Evolutionary conservation across 2,797 vertebrate genomes (phyloP).

Genomic region (Crenichthys baileyi): DNA sequence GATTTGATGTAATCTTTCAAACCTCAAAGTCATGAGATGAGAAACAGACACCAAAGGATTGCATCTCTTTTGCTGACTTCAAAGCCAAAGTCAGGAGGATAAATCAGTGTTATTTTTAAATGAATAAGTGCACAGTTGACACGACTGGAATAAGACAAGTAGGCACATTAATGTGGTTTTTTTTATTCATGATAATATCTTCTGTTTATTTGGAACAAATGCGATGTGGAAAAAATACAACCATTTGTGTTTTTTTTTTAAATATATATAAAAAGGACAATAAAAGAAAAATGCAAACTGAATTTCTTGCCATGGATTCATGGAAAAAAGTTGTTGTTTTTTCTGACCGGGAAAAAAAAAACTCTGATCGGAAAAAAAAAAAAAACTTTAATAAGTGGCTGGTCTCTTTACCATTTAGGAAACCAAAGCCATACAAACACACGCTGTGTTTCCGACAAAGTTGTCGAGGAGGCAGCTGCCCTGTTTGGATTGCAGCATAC

Average conservation of each 20-base stretch:
- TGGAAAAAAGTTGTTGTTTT: background rate
- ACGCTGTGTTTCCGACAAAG: conserved; percentile 11
- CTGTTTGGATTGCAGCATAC: conserved; percentile 27
- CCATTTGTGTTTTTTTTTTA: background rate
- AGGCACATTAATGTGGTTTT: background rate
- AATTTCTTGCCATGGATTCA: background rate
- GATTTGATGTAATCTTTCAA: conserved; percentile 42
- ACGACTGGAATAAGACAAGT: background rate
- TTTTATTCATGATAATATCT: background rate
- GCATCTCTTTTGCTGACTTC: conserved; percentile 13
- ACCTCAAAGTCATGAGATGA: conserved; percentile 26
- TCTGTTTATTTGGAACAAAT: background rate
- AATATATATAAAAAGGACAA: background rate
- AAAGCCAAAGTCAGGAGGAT: conserved; percentile 17
- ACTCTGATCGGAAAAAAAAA: too few species aligned
- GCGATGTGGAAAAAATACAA: background rate
- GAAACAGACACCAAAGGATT: conserved; percentile 27
- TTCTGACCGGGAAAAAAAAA: too few species aligned
- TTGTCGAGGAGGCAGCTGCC: conserved; percentile 52
- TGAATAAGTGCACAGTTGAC: background rate
- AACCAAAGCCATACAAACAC: conserved; percentile 10
- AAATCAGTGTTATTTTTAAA: background rate
- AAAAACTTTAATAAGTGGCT: background rate
- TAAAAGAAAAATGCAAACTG: background rate
- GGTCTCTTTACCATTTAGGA: background rate